Evolutionary conservation across 2,888 invertebrate species (phyloP), one percentile per base, ranked within the genome.

Genomic region (Noctua fimbriata): DNA sequence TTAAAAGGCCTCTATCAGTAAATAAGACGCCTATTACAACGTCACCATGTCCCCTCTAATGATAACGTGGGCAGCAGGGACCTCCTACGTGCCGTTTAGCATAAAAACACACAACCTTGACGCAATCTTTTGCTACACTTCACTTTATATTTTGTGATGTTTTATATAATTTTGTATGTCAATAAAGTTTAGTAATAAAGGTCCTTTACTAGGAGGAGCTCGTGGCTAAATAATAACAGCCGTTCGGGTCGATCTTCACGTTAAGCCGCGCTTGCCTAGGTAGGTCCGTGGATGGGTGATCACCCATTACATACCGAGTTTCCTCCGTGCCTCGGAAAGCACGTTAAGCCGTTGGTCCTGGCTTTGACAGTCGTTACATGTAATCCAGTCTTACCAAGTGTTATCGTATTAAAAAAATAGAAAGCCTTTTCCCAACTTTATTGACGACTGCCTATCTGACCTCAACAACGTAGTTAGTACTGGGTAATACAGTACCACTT

Each of bases 91-190:
- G 14, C 21, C 14, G 60, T 66, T 86, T 86, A 69, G 69, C 85
- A 85, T 78, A 80, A 87, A 80, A 87, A 82, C 78, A 9, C 58
- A 2, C 14, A 44, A 69, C 85, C 86, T 87, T 87, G 88, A 47
- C n/a, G 83, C 74, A 73, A 76, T 78, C 65, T 78, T 72, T 60
- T 69, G 74, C 71, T 77, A 76, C 70, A 87, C 44, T 86, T 78
- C 63, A n/a, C 58, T 47, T 76, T 36, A 44, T 65, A 76, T 78
- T 73, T 76, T 78, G 24, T 71, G n/a, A 24, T 5, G 32, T 81
- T 73, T 73, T 71, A 83, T 79, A 5, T 76, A 80, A 79, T 16
- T 47, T 55, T 65, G 28, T 36, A n/a, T 76, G 0, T n/a, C 5
- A 28, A 32, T 18, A 24, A 24, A 10, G 28, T 75, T 75, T 32